Conservation (phyloP, 2,797 vertebrate species). For the Chaenodraco wilsoni region DNA sequence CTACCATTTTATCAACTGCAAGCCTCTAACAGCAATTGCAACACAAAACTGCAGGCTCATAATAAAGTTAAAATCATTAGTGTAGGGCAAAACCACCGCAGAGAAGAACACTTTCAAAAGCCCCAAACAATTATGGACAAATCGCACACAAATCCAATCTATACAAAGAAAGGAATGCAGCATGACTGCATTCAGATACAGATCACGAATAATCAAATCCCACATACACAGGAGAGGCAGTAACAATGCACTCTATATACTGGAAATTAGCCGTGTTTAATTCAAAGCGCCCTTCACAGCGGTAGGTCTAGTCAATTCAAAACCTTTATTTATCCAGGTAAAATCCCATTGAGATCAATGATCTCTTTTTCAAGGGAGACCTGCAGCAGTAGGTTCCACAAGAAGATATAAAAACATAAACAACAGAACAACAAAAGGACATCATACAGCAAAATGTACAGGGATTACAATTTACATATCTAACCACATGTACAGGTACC, state of each 20-base stretch:
- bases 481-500: too few species aligned
- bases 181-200: conserved; percentile 60
- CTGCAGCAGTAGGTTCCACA: too few species aligned
- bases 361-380: too few species aligned
- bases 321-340: too few species aligned
- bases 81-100: conserved; percentile 58
- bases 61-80: conserved; percentile 69
- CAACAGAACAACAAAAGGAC: too few species aligned
- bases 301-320: conserved; percentile 27
- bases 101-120: conserved; percentile 70
- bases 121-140: conserved; percentile 73
- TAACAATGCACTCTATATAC: conserved; percentile 36
- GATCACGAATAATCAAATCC: conserved; percentile 62
- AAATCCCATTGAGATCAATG: too few species aligned
- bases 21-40: conserved; percentile 44
- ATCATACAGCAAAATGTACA: too few species aligned
- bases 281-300: conserved; percentile 13
- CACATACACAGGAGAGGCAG: conserved; percentile 30
- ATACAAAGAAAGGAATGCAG: conserved; percentile 65
- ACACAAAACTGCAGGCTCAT: conserved; percentile 52
- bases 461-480: too few species aligned
- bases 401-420: too few species aligned
- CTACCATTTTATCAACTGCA: conserved; percentile 37
- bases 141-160: conserved; percentile 63
- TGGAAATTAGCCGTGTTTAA: conserved; percentile 45